These are phyloP conservation scores for Dryobotodes eremita DNA, from an alignment of 2,888 invertebrate species.

Conservation along the genomic window DNA sequence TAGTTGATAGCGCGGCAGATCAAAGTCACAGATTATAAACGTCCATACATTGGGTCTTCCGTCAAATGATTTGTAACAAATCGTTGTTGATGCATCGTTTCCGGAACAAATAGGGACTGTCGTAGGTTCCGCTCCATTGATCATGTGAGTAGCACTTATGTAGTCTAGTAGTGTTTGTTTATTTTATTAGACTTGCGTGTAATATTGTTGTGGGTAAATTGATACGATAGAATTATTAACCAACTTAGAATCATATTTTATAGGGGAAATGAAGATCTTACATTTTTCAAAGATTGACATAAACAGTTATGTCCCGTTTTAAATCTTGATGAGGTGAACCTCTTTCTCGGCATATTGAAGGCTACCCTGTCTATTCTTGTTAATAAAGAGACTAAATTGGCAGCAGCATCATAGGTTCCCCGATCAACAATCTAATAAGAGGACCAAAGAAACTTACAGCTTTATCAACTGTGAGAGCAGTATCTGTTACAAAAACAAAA, in stretches of 20 bases:
- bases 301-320: neutral
- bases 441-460: neutral
- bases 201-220: neutral
- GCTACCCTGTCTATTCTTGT: neutral
- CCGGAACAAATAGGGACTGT: constrained; percentile 64
- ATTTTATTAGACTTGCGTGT: neutral
- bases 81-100: constrained; percentile 69
- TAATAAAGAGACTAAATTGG: neutral
- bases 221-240: neutral
- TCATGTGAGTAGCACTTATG: constrained; percentile 23
- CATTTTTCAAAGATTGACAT: neutral
- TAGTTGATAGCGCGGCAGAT: constrained; percentile 41
- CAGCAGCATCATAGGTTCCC: neutral
- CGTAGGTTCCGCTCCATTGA: constrained; percentile 44
- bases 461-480: neutral
- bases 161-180: constrained; percentile 9
- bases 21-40: constrained; percentile 48
- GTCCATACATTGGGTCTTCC: constrained; percentile 59
- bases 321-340: too few species aligned
- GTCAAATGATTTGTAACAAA: constrained; percentile 66
- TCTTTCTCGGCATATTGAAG: neutral
- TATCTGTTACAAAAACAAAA: neutral
- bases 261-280: neutral
- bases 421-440: neutral
- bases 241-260: neutral